These are phyloP conservation scores for Sarcophaga caerulescens DNA, from an alignment of 2,888 invertebrate species.

Conservation along the genomic window DNA sequence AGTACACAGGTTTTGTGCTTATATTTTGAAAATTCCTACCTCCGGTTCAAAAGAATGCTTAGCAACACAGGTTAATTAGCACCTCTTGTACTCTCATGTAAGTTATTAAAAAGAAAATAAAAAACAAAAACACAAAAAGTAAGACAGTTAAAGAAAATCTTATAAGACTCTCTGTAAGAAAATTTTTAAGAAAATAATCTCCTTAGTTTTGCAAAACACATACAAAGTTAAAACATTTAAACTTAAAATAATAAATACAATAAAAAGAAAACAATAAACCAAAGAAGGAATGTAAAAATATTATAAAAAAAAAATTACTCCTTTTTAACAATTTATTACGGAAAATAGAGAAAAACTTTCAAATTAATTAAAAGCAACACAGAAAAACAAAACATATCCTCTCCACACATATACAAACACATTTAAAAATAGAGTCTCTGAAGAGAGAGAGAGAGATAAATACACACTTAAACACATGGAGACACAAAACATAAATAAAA, in stretches of 20 bases:
- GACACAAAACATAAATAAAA: too few relatives aligned
- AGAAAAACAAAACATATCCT: background rate
- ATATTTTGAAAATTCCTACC: too few relatives aligned
- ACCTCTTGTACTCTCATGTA: too few relatives aligned
- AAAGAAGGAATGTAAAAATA: slow-evolving; percentile 10
- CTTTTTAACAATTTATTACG: slow-evolving; percentile 50
- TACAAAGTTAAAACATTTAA: slow-evolving; percentile 20
- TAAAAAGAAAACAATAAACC: background rate
- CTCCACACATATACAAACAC: too few relatives aligned
- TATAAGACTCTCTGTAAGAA: background rate
- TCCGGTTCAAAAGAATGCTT: too few relatives aligned
- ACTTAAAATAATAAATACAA: slow-evolving; percentile 18
- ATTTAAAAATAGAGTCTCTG: background rate
- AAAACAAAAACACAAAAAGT: background rate
- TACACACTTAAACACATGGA: background rate
- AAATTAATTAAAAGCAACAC: slow-evolving; percentile 61
- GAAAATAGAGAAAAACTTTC: slow-evolving; percentile 54
- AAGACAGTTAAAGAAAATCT: background rate
- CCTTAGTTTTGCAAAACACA: background rate
- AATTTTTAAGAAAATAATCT: background rate
- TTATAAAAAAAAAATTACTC: too few relatives aligned
- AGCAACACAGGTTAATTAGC: too few relatives aligned
- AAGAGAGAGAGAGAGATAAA: background rate
- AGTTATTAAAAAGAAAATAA: background rate
- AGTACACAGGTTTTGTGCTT: too few relatives aligned